Evolutionary conservation across 2,113 vertebrate species (phyloP), one percentile per base, ranked within the genome.

Genomic region (Dinomys branickii): DNA sequence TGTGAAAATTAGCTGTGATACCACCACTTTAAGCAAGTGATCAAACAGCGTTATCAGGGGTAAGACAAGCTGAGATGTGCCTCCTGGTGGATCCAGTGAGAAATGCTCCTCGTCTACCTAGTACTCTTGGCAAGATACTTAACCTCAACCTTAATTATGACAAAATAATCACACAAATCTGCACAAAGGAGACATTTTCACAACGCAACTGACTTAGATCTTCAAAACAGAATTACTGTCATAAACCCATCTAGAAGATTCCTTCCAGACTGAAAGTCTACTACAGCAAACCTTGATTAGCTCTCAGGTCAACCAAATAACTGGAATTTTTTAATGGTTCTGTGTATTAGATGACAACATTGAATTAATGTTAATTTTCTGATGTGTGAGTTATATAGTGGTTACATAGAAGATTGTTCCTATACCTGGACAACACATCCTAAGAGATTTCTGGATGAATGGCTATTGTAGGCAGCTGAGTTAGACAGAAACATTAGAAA

Each of bases 281-380:
- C 6, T 75, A 91, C 38, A 82, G 26, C 94, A 78, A 85, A 33
- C 16, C 35, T 86, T 95, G 44, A 89, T 24, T 71, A 16, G 67
- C 33, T 90, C 41, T 63, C 73, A 9, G 33, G 19, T 89, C 30
- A 94, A 86, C 65, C 73, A 94, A 93, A 56, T 73, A 83, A 58
- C 1, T 85, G 26, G 26, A 71, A 30, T 87, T 81, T 94, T 75
- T 3, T 35, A 81, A 61, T 13, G 24, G 10, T 47, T 47, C 69
- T 85, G 3, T 5, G 24, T 38, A 10, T 58, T 78, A 73, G 47
- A 73, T 35, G 71, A 71, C 12, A 58, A 87, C 86, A 84, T 35
- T 30, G 13, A 91, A 65, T 38, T 75, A 69, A 54, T 80, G 26
- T 47, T 77, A 38, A 44, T 92, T 95, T 91, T 90, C 61, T 97